Conservation (phyloP, 2,888 invertebrate genomes). For the Cheiracanthium punctorium region DNA sequence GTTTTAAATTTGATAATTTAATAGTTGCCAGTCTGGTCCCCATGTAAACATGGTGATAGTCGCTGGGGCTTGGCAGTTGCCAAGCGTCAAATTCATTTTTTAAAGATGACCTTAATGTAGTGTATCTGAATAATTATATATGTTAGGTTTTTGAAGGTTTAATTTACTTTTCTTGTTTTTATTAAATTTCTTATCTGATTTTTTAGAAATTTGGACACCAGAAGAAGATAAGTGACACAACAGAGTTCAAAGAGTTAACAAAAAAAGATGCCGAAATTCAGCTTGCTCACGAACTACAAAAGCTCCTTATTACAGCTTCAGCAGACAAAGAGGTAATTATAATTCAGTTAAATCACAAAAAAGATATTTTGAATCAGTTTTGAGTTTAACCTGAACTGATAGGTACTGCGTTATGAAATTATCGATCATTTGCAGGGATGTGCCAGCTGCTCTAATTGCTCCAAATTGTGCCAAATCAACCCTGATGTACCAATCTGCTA, state of each 20-base stretch:
- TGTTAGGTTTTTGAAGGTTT: background rate
- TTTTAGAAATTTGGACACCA: constrained; percentile 70
- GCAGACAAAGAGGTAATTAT: constrained; percentile 72
- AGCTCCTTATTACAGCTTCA: constrained; percentile 79
- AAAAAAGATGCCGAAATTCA: constrained; percentile 94
- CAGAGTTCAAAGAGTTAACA: constrained; percentile 96
- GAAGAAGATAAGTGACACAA: constrained; percentile 81
- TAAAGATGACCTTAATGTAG: background rate
- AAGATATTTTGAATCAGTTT: too few relatives aligned
- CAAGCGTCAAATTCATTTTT: background rate
- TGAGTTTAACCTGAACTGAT: too few relatives aligned
- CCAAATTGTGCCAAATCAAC: too few relatives aligned
- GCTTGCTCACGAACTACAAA: constrained; percentile 87
- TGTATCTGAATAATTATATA: background rate
- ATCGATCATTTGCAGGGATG: too few relatives aligned
- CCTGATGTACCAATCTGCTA: too few relatives aligned
- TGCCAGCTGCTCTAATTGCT: too few relatives aligned
- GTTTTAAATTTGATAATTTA: too few relatives aligned
- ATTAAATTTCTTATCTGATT: background rate
- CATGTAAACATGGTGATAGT: too few relatives aligned
- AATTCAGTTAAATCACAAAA: too few relatives aligned
- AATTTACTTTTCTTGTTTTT: background rate
- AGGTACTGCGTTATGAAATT: too few relatives aligned
- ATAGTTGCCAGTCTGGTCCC: too few relatives aligned
- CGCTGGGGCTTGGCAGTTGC: too few relatives aligned